Percentiles rank a stretch among this genome's conserved stretches.
Conservation (phyloP, 2,797 vertebrate genomes). For the Enteromius unitaeniatus region DNA sequence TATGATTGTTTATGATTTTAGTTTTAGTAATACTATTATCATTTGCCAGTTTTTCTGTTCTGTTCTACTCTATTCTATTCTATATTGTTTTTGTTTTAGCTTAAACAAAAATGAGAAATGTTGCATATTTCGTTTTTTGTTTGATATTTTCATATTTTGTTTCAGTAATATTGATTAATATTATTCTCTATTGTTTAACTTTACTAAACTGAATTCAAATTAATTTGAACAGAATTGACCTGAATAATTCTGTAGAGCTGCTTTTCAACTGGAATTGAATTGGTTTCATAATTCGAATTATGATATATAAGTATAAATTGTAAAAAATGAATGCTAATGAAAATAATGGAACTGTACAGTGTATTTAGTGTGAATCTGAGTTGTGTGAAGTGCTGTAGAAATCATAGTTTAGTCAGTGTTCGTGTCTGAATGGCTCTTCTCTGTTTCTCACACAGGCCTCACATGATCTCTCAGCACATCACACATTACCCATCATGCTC, state of each 20-base stretch:
- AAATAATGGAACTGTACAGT: neutral
- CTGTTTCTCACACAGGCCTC: neutral
- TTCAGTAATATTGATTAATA: neutral
- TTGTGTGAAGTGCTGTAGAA: neutral
- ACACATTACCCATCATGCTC: constrained; percentile 55
- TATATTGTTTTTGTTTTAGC: neutral
- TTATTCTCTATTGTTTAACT: neutral
- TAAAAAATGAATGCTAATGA: neutral
- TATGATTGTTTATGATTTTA: neutral
- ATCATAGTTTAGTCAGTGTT: neutral
- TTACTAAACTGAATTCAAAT: neutral
- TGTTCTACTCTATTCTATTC: neutral
- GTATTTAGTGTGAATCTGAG: neutral
- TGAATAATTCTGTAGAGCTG: neutral
- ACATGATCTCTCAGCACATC: neutral
- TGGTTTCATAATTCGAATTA: neutral
- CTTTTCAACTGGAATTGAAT: neutral
- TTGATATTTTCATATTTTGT: neutral
- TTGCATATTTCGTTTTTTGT: no score
- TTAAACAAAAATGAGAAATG: neutral
- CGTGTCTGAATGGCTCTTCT: neutral
- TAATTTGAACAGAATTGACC: neutral
- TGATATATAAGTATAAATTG: neutral
- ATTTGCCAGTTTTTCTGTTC: neutral
- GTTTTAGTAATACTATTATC: neutral